Conservation (phyloP, 2,797 vertebrate species). For the Emydoidea blandingii region DNA sequence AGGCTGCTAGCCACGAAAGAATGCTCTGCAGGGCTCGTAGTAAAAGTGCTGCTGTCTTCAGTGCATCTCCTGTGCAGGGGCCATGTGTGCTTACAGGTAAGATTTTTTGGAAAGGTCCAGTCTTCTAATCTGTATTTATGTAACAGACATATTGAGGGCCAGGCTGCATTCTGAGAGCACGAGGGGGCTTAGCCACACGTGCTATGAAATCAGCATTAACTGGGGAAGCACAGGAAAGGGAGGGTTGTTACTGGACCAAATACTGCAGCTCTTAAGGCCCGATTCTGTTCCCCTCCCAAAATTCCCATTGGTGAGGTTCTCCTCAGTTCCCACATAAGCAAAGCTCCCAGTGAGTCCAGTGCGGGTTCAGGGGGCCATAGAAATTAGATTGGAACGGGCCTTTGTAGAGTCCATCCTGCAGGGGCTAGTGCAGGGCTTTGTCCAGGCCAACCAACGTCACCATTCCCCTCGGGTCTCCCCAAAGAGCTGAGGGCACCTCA, state of each 20-base stretch:
- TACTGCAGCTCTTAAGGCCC: not conserved
- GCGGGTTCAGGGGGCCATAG: not conserved
- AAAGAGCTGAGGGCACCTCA: not conserved
- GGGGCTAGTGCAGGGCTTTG: not conserved
- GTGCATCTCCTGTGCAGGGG: not conserved
- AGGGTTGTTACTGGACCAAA: not conserved
- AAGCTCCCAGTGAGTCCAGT: not conserved
- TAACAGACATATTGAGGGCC: not conserved
- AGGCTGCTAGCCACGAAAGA: rapidly evolving
- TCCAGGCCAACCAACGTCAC: not conserved
- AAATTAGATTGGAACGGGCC: too few species aligned
- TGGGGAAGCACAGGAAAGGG: rapidly evolving
- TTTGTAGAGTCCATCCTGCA: not conserved
- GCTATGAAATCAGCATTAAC: rapidly evolving
- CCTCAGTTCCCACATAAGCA: not conserved
- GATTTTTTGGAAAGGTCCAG: not conserved
- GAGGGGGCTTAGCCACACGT: rapidly evolving
- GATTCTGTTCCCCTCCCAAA: not conserved
- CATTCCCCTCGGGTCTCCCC: not conserved
- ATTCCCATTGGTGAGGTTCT: not conserved
- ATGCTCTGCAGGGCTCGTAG: rapidly evolving
- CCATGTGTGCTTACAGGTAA: rapidly evolving
- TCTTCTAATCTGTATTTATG: not conserved
- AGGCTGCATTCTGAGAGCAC: too few species aligned
- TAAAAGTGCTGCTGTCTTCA: not conserved